Evolutionary conservation across 2,797 vertebrate species (phyloP).

Genomic region (Neosilurus mollespiculum): DNA sequence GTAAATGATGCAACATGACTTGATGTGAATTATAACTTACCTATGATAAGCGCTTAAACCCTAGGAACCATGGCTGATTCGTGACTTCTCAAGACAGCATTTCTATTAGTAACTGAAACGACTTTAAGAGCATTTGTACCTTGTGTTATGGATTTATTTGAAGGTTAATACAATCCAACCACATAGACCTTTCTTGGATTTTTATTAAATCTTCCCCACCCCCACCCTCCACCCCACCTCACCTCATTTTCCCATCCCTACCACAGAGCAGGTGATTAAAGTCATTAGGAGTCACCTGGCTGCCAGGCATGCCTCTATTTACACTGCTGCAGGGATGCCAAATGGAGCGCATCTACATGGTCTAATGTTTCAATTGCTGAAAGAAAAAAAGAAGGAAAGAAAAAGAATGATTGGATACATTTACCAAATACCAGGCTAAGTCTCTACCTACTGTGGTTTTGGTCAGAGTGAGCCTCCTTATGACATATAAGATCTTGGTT

Average conservation of each 20-base stretch:
- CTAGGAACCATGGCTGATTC: not conserved
- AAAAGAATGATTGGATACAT: constrained; percentile 7
- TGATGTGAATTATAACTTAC: constrained; percentile 4
- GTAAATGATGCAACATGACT: constrained; percentile 11
- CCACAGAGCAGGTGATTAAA: constrained; percentile 59
- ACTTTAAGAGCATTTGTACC: not conserved
- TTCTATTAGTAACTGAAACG: not conserved
- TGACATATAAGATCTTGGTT: constrained; percentile 48
- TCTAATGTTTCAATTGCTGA: constrained; percentile 51
- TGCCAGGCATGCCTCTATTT: constrained; percentile 53
- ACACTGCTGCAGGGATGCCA: constrained; percentile 51
- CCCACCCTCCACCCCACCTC: constrained; percentile 16
- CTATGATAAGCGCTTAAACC: not conserved
- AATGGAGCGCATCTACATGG: constrained; percentile 52
- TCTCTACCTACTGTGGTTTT: constrained; percentile 37
- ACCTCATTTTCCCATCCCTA: constrained; percentile 21
- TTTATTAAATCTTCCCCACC: not conserved
- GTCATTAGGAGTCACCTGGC: constrained; percentile 59
- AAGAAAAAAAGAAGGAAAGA: not conserved
- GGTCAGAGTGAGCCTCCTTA: constrained; percentile 33
- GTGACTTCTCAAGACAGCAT: not conserved
- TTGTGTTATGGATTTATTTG: not conserved
- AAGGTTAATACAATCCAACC: not conserved
- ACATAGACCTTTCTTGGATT: not conserved
- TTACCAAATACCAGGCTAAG: constrained; percentile 26